Evolutionary conservation across 2,113 vertebrate species (phyloP).

Genomic region (Galbula dea): DNA sequence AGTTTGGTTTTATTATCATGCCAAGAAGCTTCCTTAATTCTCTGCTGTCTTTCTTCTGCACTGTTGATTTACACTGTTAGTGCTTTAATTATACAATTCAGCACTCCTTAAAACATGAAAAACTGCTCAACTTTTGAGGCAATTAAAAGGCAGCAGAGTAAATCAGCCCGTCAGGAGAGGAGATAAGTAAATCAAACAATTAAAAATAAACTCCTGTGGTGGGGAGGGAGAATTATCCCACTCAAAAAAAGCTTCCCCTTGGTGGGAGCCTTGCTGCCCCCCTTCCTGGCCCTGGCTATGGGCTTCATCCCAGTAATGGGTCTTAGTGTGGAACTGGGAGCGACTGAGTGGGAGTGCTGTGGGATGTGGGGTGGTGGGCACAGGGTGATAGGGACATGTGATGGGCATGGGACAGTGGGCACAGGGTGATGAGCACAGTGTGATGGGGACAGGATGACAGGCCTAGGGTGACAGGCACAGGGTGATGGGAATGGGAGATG

Average conservation of each 20-base stretch:
- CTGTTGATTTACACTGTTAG: slow-evolving; percentile 86
- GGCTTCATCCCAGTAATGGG: not conserved
- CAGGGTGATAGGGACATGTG: too few species aligned
- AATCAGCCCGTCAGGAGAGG: slow-evolving; percentile 76
- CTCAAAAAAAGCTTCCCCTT: not conserved
- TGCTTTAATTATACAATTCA: slow-evolving; percentile 92
- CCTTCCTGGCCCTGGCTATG: fast-evolving
- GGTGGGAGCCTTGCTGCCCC: not conserved
- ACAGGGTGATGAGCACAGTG: not conserved
- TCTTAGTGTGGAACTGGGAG: not conserved
- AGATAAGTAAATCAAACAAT: slow-evolving; percentile 81
- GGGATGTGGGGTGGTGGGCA: not conserved
- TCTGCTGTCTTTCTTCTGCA: slow-evolving; percentile 78
- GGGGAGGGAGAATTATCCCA: not conserved
- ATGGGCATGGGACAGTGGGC: not conserved
- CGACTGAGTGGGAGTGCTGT: not conserved
- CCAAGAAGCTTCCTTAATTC: slow-evolving; percentile 79
- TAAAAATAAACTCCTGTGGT: slow-evolving; percentile 61
- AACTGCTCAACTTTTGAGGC: slow-evolving; percentile 80
- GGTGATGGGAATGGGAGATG: not conserved
- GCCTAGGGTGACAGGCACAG: not conserved
- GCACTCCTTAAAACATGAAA: slow-evolving; percentile 91
- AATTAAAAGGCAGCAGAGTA: slow-evolving; percentile 85
- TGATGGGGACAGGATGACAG: not conserved
- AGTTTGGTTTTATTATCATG: slow-evolving; percentile 72